Evolutionary conservation across 1,140 invertebrate species (phyloP).

Genomic region (Manduca sexta): DNA sequence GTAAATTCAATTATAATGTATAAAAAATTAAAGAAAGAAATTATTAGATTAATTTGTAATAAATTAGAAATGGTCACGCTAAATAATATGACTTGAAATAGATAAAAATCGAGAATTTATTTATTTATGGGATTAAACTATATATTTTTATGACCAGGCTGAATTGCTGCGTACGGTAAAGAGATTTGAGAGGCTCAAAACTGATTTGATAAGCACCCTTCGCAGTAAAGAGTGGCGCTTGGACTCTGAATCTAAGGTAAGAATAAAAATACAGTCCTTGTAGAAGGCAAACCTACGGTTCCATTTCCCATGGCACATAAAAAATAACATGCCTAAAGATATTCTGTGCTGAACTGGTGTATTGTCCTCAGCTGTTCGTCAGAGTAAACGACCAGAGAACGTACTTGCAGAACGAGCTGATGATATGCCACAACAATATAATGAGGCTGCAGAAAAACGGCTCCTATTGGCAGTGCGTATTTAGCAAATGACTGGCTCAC

Average conservation of each 20-base stretch:
- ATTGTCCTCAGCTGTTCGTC: constrained; percentile 57
- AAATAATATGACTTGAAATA: too few species aligned
- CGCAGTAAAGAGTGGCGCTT: constrained; percentile 70
- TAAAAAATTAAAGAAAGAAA: too few species aligned
- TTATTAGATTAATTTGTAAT: too few species aligned
- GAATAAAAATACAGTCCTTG: background rate
- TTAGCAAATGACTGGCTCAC: too few species aligned
- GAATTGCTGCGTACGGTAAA: constrained; percentile 68
- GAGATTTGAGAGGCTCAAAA: constrained; percentile 69
- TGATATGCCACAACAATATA: constrained; percentile 66
- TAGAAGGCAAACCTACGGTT: background rate
- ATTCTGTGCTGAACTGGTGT: too few species aligned
- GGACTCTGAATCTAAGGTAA: constrained; percentile 72
- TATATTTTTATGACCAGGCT: too few species aligned
- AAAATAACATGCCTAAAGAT: background rate
- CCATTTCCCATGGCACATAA: background rate
- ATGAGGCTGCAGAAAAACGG: constrained; percentile 55
- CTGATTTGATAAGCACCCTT: constrained; percentile 67
- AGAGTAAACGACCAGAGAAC: constrained; percentile 61
- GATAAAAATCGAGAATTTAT: too few species aligned
- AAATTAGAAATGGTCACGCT: too few species aligned
- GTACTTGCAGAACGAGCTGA: constrained; percentile 60
- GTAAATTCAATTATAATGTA: too few species aligned
- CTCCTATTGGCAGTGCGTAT: constrained; percentile 56
- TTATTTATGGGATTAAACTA: constrained; percentile 17